phyloP scores from a whole-genome alignment of 1,140 invertebrate genomes.

The Hypothenemus hampei region DNA sequence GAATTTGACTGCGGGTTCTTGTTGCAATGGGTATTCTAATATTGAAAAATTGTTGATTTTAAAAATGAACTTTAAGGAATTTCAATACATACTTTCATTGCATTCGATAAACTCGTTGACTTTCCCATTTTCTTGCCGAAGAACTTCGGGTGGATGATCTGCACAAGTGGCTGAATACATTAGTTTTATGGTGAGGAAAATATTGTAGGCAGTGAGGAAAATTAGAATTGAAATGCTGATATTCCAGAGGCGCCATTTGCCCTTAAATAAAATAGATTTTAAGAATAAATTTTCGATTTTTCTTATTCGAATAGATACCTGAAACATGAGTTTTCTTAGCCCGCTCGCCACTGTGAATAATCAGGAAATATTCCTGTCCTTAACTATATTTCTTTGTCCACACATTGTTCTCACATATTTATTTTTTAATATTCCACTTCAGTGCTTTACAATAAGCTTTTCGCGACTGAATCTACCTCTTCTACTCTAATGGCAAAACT shows the following conservation, averaged over 20 bases:
- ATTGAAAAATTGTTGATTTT: not conserved
- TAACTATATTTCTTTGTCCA: too few relatives aligned
- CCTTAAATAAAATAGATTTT: conserved; percentile 25
- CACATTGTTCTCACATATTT: too few relatives aligned
- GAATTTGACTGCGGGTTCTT: conserved; percentile 4
- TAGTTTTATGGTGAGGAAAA: conserved; percentile 62
- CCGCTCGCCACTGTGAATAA: conserved; percentile 1
- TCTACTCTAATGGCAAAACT: too few relatives aligned
- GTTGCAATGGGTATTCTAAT: conserved; percentile 21
- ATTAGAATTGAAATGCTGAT: conserved; percentile 59
- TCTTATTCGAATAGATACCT: conserved; percentile 9
- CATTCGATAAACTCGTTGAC: too few relatives aligned
- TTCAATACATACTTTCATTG: not conserved
- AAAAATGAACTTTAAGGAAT: conserved; percentile 1
- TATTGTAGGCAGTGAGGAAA: conserved; percentile 62
- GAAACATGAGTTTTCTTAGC: conserved; percentile 16
- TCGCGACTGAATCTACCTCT: too few relatives aligned
- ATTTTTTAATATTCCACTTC: too few relatives aligned
- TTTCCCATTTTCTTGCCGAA: too few relatives aligned
- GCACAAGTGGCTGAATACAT: conserved; percentile 55
- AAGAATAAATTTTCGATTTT: not conserved
- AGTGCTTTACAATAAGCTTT: too few relatives aligned
- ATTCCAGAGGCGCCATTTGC: conserved; percentile 62
- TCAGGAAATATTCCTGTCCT: too few relatives aligned
- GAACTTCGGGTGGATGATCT: conserved; percentile 41